These are phyloP conservation scores for Crocidura indochinensis DNA, from an alignment of 2,797 vertebrate genomes.

Conservation along the genomic window DNA sequence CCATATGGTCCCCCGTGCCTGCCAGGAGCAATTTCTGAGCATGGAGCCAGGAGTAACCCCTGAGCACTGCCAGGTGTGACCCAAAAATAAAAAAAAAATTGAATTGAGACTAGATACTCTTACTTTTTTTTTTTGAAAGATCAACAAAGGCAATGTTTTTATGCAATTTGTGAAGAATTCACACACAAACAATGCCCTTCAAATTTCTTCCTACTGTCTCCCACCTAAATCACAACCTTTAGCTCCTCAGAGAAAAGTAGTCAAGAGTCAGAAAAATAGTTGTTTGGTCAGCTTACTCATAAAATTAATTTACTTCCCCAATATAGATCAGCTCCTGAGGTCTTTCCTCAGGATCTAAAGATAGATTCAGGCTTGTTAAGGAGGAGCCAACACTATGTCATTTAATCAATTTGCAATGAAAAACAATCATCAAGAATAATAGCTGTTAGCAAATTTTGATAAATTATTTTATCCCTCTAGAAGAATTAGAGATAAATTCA, in stretches of 20 bases:
- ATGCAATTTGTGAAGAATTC: neutral
- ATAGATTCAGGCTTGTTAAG: neutral
- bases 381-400: neutral
- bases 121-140: neutral
- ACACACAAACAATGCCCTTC: neutral
- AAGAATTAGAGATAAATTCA: constrained; percentile 12
- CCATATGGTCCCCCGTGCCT: no score
- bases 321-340: neutral
- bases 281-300: neutral
- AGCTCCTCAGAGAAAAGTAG: neutral
- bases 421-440: neutral
- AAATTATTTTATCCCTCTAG: constrained; percentile 18
- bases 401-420: constrained; percentile 58
- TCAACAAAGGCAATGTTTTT: neutral
- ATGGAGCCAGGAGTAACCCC: no score
- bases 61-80: no score
- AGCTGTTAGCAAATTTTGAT: constrained; percentile 19
- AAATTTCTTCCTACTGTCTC: neutral
- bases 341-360: neutral
- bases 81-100: no score
- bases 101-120: neutral
- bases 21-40: no score
- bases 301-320: neutral
- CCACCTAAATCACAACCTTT: neutral
- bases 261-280: neutral